Evolutionary conservation across 1,140 invertebrate genomes (phyloP), one percentile per base, ranked within the genome.

Genomic region (Saccostrea echinata): DNA sequence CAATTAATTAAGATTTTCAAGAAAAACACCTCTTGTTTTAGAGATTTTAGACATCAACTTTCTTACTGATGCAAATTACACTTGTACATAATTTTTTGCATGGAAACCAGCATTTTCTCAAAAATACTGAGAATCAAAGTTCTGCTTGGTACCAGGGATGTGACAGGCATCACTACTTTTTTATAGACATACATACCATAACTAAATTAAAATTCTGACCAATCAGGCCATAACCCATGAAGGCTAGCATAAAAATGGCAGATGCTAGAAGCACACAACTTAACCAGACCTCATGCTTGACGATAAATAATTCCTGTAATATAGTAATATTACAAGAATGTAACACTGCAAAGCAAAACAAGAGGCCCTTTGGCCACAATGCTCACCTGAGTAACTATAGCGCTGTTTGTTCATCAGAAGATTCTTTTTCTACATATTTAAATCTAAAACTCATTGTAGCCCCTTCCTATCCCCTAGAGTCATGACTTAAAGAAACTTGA

Each of bases 281-380:
- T 85, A 93, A 92, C 92, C 92, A 92, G 24, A 93, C 90, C 52
- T 90, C 89, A 89, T 93, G 91, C 84, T 92, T 92, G 35, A 93
- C 90, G 80, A 90, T 91, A 82, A 93, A 93, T 21, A 85, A 87
- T 52, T 92, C 90, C 93, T 93, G 90, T 80, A 93, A 92, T 82
- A 76, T 76, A 76, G 30, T 27, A 33, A 76, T 12, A 33, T 30
- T 27, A 30, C 24, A 76, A 76, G 30, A 27, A 6, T 76, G 16
- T 76, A 35, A 30, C 30, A 16, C 24, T 76, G 68, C 68, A 76
- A 30, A 76, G 27, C 68, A 76, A 76, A 76, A 21, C 21, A 6
- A 13, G 18, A 13, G 11, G 11, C 53, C 53, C 8, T 13, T 3
- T 11, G 53, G 53, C 53, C 9, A 11, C 53, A 55, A 13, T 9